Percentiles rank a stretch among this genome's conserved stretches.
Conservation (phyloP, 2,888 invertebrate genomes). For the Sipha maydis region DNA sequence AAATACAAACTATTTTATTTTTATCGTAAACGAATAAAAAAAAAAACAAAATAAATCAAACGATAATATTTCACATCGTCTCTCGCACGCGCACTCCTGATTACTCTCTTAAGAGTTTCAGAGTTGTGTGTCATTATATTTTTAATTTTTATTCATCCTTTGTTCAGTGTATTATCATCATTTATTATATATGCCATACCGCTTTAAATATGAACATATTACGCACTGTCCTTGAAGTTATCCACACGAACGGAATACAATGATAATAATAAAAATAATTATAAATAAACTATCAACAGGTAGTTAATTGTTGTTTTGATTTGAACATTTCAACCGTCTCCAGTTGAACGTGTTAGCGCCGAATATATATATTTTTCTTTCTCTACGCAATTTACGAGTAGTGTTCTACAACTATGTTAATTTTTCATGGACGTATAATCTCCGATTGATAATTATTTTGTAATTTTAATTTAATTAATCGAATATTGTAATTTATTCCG, state of each 20-base stretch:
- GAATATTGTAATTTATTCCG: too few species aligned
- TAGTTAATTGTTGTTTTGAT: neutral
- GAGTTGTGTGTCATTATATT: neutral
- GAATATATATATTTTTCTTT: neutral
- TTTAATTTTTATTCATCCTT: conserved; percentile 11
- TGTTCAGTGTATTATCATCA: conserved; percentile 8
- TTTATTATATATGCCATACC: neutral
- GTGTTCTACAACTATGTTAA: too few species aligned
- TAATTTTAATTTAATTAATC: too few species aligned
- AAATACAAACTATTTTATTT: neutral
- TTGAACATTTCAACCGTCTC: neutral
- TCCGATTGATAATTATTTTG: too few species aligned
- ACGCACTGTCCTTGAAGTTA: neutral
- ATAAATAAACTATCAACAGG: neutral
- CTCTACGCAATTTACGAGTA: too few species aligned
- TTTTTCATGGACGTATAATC: too few species aligned
- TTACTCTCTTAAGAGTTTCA: neutral
- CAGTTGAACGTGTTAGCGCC: neutral
- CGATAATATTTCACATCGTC: neutral
- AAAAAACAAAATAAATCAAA: too few species aligned
- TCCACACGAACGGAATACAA: neutral
- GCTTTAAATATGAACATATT: neutral
- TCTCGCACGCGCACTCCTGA: neutral
- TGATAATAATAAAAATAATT: neutral
- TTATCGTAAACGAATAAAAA: neutral